Base-by-base conservation (phyloP, 30 jellyfish, hydroid and myxozoan genomes). In the Phacellophora camtschatica region DNA sequence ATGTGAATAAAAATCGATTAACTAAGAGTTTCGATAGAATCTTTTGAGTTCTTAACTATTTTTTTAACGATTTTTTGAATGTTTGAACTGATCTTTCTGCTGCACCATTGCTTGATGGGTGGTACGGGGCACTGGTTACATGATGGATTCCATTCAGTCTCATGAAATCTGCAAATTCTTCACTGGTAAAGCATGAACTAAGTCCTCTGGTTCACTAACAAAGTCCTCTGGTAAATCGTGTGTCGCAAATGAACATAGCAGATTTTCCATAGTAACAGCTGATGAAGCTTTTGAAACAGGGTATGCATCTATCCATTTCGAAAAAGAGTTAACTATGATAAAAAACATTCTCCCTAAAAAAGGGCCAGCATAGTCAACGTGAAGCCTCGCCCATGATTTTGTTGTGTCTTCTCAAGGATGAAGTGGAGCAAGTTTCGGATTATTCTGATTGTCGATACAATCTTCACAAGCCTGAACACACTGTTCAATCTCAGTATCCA, bases 31-130 rank as follows among this genome's bases (percentile, higher is more conserved):
- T 39, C 51, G 7, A 39, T 5, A 39, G 51, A 39, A 39, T 39
- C 51, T 39, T 39, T 39, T 13, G 51, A 39, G 51, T 7, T 39
- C 13, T 39, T 39, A 13, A 7, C 77, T 16, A 16, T 37, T 69
- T 69, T 23, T 50, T 35, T 29, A 69, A 33, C 22, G 83, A 0
- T 16, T 15, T 10, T 35, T 69, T 69, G 42, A 69, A 69, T 8
- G 83, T 30, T 50, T 69, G 83, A 50, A 69, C 79, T 37, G 79
- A 10, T 35, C 83, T 28, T 35, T 69, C 83, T 18, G 37, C 76
- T 6, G 29, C 7, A 6, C 83, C 83, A 0, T 69, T 69, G 15
- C 41, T 31, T 34, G 83, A 24, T 13, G 83, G 83, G 25, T 0
- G 1, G 78, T 0, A 50, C 78, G 83, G 83, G 12, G 83, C 83